Conservation (phyloP, 1,140 invertebrate genomes). For the Megathymus violae region DNA sequence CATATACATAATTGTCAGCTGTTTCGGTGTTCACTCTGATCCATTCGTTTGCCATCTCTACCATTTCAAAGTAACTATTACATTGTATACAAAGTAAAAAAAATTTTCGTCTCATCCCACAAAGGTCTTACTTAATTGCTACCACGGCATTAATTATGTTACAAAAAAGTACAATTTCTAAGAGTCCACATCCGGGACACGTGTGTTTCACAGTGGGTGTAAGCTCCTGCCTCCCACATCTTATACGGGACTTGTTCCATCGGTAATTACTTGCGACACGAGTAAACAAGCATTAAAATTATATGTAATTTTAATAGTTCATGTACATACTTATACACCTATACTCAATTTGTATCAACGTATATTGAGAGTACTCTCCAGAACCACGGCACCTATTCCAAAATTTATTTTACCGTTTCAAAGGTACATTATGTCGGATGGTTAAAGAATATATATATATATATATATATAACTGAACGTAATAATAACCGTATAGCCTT, state of each 20-base stretch:
- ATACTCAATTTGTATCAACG: too few relatives aligned
- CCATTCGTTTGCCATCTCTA: not conserved
- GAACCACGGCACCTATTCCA: too few relatives aligned
- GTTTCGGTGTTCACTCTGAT: too few relatives aligned
- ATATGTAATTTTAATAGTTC: not conserved
- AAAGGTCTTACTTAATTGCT: slow-evolving; percentile 30
- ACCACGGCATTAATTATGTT: slow-evolving; percentile 29
- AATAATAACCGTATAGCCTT: too few relatives aligned
- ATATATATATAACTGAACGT: too few relatives aligned
- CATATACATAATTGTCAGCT: too few relatives aligned
- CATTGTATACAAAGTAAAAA: not conserved
- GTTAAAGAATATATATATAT: too few relatives aligned
- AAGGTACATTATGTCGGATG: too few relatives aligned
- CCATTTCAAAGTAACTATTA: not conserved
- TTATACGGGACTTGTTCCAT: slow-evolving; percentile 10
- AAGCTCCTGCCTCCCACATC: slow-evolving; percentile 44
- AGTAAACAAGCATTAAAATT: not conserved
- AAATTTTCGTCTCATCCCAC: slow-evolving; percentile 6
- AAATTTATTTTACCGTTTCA: too few relatives aligned
- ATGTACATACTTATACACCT: too few relatives aligned
- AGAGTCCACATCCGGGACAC: slow-evolving; percentile 54
- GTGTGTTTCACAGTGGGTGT: slow-evolving; percentile 46
- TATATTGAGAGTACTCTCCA: too few relatives aligned
- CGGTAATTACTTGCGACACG: not conserved
- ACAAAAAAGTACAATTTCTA: slow-evolving; percentile 42